Evolutionary conservation across 2,888 invertebrate species (phyloP), one percentile per base, ranked within the genome.

Genomic region (Orgyia antiqua): DNA sequence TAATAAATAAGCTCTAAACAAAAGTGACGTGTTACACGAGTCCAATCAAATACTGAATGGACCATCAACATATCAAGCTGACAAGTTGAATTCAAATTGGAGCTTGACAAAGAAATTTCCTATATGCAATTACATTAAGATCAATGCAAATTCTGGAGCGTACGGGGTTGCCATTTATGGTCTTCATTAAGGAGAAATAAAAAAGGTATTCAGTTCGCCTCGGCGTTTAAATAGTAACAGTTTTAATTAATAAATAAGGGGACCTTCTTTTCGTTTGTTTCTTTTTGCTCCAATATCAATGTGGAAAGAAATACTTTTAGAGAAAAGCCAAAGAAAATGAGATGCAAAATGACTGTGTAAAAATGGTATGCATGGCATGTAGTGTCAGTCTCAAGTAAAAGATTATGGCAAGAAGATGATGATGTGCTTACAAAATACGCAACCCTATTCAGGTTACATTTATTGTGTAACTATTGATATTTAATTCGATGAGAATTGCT

Each of bases 141-240:
- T 73, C 70, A 68, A 76, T 78, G 73, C 67, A 78, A 67, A 78
- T 76, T 73, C 77, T 74, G 77, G 71, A 76, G 66, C 70, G 68
- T 53, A 55, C 60, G 47, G 43, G 32, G 46, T 36, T 34, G 32
- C 80, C 79, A 40, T 73, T 60, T 78, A 78, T 61, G 84, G 83
- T 49, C 69, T 68, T 84, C 79, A 82, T 84, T 83, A 83, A 68
- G 64, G 59, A 50, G 34, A 39, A 39, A 62, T 50, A 66, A 78
- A 73, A 77, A 77, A 70, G 39, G 58, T 59, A 63, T 57, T 58
- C 51, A 56, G 52, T 50, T 58, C 54, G 52, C 62, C 60, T 66
- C 58, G 66, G 68, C 67, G 68, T 70, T 76, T 72, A 72, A 72
- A 74, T 72, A 65, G 65, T 58, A 60, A 63, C 63, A 51, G 49